Base-by-base conservation (phyloP, 2,113 vertebrate genomes). In the Paradoxurus hermaphroditus region DNA sequence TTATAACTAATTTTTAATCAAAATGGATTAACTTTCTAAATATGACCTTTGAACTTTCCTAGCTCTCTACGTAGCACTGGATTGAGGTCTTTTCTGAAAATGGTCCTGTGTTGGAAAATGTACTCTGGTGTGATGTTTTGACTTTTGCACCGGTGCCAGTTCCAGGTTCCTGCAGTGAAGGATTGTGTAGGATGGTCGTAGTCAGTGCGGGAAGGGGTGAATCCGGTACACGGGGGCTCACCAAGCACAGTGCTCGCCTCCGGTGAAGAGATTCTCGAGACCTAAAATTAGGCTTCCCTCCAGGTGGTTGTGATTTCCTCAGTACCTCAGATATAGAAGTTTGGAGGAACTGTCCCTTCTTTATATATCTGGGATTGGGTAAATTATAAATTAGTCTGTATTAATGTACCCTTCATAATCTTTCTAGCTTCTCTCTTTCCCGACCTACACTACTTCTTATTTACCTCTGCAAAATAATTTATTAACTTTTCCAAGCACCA, bases 1-100 rank as follows among this genome's bases (percentile, higher is more conserved):
- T 87, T 59, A 3, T 70, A 78, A 93, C 34, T 85, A 18, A 19
- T 75, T 73, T 85, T 93, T 77, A 73, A 34, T 90, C 83, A 95
- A 46, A 92, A 67, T 68, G 39, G 11, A 67, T 77, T 86, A 29
- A 86, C 67, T 89, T 92, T 82, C 44, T 79, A n/a, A 78, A 39
- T 83, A 72, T 1, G n/a, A 15, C 36, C 15, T 31, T 25, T 75
- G 53, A 36, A 7, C 31, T 39, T 56, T 25, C n/a, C 68, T 92
- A 18, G 34, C 68, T 56, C n/a, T 79, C 49, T 72, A 0, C 86
- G 70, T 46, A 83, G 31, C 68, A 23, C 34, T 63, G 1, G 27
- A 68, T 83, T 73, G 86, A 27, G 14, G 21, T 79, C 25, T 68
- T 63, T 91, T 86, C 39, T 90, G 39, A 62, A 95, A 78, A 21